Evolutionary conservation across 2,113 vertebrate genomes (phyloP).

Genomic region (Tiliqua scincoides): DNA sequence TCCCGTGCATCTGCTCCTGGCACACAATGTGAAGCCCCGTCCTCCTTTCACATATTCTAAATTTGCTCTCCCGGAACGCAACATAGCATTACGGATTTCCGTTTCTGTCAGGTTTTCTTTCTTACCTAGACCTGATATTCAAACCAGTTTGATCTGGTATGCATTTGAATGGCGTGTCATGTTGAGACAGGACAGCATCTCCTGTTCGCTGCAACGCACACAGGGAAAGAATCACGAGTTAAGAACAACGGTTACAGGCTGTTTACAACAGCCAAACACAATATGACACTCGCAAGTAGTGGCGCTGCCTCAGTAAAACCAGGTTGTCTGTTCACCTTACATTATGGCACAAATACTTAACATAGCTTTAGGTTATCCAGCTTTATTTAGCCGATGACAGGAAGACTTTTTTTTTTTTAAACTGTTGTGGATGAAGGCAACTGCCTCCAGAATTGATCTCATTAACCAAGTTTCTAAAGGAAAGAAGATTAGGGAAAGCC

Average conservation of each 20-base stretch:
- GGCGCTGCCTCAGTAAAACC: slow-evolving; percentile 51
- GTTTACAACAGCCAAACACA: slow-evolving; percentile 65
- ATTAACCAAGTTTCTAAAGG: slow-evolving; percentile 72
- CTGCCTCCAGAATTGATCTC: slow-evolving; percentile 70
- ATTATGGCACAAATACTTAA: slow-evolving; percentile 39
- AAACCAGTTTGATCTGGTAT: slow-evolving; percentile 18
- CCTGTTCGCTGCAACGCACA: slow-evolving; percentile 25
- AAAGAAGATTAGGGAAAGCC: slow-evolving; percentile 64
- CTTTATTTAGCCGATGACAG: slow-evolving; percentile 70
- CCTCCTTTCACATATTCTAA: slow-evolving; percentile 5
- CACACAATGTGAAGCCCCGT: not conserved
- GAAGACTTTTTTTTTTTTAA: slow-evolving; percentile 59
- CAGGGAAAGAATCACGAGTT: slow-evolving; percentile 34
- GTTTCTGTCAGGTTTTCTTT: not conserved
- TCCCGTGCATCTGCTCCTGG: not conserved
- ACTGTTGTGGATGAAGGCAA: slow-evolving; percentile 65
- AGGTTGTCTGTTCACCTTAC: slow-evolving; percentile 72
- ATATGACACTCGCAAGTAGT: slow-evolving; percentile 49
- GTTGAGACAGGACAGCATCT: slow-evolving; percentile 4
- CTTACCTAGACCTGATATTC: slow-evolving; percentile 26
- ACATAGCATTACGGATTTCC: slow-evolving; percentile 34
- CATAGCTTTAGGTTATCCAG: slow-evolving; percentile 61
- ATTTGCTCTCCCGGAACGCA: not conserved
- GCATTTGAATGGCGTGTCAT: slow-evolving; percentile 16
- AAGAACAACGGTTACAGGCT: slow-evolving; percentile 66